Evolutionary conservation across 2,797 vertebrate species (phyloP), one percentile per base, ranked within the genome.

Genomic region (Nyctalus aviator): DNA sequence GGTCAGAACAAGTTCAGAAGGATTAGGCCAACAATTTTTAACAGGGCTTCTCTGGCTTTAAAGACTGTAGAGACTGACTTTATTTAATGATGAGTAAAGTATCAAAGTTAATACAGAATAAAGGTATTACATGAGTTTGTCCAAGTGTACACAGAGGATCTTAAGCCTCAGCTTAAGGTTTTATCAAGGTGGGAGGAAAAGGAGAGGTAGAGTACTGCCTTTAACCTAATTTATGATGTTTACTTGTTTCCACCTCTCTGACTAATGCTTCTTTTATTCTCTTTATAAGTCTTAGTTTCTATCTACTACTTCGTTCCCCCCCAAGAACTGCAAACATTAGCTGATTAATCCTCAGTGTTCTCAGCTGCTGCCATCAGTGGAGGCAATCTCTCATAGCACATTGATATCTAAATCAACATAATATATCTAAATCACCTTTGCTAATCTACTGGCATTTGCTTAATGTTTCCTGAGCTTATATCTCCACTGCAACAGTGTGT

Each of bases 141-240:
- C 84, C 92, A 88, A 78, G 68, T 92, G 68, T 64, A 66, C 20
- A 85, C 23, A 46, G 48, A 94, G 13, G 59, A 18, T 88, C 50
- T 96, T 84, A 92, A 88, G 50, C 82, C 95, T 83, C 72, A 62
- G 66, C 88, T 88, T 85, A 95, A 97, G 66, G 11, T 78, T 84
- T 90, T 82, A 77, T 84, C 71, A n/a, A 84, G 84, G 78, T 93
- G 93, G 59, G 92, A 92, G 71, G 72, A 83, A 95, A 95, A 86
- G 93, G 79, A 96, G 82, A 95, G 92, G n/a, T n/a, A 88, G 94
- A 88, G 78, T 77, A 76, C 75, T 87, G 93, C 93, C 96, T 96
- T 96, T 97, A 96, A 95, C 94, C 91, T 97, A 97, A 97, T 97
- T 97, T 97, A 97, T 97, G 97, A 95, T 97, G 96, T 97, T 97